phyloP scores from a whole-genome alignment of 1,140 invertebrate genomes.

The Pemphigus obesinymphae region DNA sequence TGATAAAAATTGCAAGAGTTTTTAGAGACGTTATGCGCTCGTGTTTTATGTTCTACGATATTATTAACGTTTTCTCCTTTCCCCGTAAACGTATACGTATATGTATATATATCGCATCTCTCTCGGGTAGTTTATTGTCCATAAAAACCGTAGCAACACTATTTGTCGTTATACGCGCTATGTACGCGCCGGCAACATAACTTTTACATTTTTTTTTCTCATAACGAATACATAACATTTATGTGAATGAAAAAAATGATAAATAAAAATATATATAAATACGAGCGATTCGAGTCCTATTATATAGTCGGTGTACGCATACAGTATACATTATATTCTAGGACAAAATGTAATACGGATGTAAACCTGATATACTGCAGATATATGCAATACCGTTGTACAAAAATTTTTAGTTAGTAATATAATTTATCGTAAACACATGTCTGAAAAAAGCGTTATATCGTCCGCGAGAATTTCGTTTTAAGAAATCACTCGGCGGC shows the following conservation, averaged over 20 bases:
- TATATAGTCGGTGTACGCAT: neutral
- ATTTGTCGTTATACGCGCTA: neutral
- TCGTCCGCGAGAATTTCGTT: neutral
- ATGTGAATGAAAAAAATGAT: neutral
- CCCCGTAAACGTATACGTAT: too few species aligned
- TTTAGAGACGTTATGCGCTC: neutral
- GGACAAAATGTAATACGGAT: too few species aligned
- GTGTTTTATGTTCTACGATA: neutral
- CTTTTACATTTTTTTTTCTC: constrained; percentile 4
- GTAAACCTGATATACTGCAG: too few species aligned
- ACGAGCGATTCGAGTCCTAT: neutral
- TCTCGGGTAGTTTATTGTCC: constrained; percentile 1
- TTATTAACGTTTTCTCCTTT: neutral
- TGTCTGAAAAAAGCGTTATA: neutral
- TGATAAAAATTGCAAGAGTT: constrained; percentile 16
- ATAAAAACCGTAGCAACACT: neutral
- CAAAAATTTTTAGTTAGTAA: constrained; percentile 5
- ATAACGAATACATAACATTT: constrained; percentile 4
- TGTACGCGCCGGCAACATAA: neutral
- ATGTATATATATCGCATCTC: neutral
- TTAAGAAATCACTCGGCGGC: neutral
- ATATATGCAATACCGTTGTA: neutral
- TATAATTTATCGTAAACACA: constrained; percentile 16
- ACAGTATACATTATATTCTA: neutral
- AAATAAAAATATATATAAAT: constrained; percentile 9